phyloP scores from a whole-genome alignment of 1,140 invertebrate genomes.

The Ceratina calcarata region DNA sequence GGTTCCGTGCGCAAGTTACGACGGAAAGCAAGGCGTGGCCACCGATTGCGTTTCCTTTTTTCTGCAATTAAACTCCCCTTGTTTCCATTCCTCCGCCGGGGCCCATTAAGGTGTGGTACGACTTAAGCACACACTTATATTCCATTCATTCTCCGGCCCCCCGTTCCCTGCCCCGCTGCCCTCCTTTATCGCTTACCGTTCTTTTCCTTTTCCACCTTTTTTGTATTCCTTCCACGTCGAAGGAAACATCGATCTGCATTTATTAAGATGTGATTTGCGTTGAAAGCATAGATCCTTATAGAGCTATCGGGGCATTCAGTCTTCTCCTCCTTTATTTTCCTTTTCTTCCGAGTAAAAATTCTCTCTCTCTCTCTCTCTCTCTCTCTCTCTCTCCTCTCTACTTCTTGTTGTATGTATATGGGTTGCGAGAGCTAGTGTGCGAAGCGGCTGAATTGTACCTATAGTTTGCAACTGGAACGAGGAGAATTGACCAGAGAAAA shows the following conservation, averaged over 20 bases:
- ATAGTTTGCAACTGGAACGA: background rate
- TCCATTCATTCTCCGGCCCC: slow-evolving; percentile 1
- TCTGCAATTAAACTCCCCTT: slow-evolving; percentile 55
- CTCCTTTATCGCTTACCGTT: background rate
- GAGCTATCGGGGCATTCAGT: background rate
- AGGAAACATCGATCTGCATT: slow-evolving; percentile 64
- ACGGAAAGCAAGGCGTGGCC: slow-evolving; percentile 41
- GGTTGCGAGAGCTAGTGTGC: background rate
- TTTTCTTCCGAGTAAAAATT: no score
- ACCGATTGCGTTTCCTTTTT: slow-evolving; percentile 49
- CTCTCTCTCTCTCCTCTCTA: background rate
- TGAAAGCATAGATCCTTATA: slow-evolving; percentile 13
- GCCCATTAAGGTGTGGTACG: slow-evolving; percentile 62
- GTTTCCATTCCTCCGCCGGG: slow-evolving; percentile 42
- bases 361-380: background rate
- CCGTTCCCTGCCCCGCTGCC: background rate
- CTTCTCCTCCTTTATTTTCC: background rate
- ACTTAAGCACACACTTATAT: slow-evolving; percentile 58
- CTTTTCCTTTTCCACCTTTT: background rate
- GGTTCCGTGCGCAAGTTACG: slow-evolving; percentile 17
- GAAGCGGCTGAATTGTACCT: background rate
- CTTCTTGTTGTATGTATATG: slow-evolving; percentile 22
- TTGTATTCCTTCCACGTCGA: slow-evolving; percentile 31
- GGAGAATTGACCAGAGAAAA: background rate
- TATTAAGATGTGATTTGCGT: slow-evolving; percentile 60